These are phyloP conservation scores for Thyatira batis DNA, from an alignment of 2,888 invertebrate species.

Conservation along the genomic window DNA sequence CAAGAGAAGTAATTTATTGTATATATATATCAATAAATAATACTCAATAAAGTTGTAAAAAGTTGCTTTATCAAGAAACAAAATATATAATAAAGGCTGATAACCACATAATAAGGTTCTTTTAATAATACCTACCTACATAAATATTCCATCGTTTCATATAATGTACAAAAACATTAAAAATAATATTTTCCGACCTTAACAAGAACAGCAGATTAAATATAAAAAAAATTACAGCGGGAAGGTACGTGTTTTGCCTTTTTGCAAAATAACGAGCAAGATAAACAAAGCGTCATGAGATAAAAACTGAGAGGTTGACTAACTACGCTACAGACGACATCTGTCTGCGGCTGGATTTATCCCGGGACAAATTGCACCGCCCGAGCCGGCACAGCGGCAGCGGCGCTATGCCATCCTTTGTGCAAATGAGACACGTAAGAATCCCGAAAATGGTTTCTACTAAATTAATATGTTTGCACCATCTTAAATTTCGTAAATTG, in stretches of 20 bases:
- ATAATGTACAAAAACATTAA: too few species aligned
- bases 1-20: constrained; percentile 18
- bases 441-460: constrained; percentile 58
- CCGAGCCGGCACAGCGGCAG: constrained; percentile 37
- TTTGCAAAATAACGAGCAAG: constrained; percentile 14
- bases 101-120: too few species aligned
- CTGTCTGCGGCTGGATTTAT: constrained; percentile 75
- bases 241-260: constrained; percentile 8
- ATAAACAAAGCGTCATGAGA: constrained; percentile 26
- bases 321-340: constrained; percentile 59
- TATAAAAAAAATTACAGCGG: neutral
- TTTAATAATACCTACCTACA: too few species aligned
- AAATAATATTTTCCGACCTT: too few species aligned
- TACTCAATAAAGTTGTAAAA: too few species aligned
- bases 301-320: constrained; percentile 53
- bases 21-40: neutral
- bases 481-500: constrained; percentile 33
- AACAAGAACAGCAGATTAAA: neutral
- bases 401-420: constrained; percentile 50
- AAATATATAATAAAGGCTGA: too few species aligned
- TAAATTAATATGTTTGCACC: constrained; percentile 63
- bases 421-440: constrained; percentile 69
- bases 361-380: constrained; percentile 73
- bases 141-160: too few species aligned
- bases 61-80: too few species aligned